Evolutionary conservation across 2,113 vertebrate species (phyloP), one percentile per base, ranked within the genome.

Genomic region (Chamaea fasciata): DNA sequence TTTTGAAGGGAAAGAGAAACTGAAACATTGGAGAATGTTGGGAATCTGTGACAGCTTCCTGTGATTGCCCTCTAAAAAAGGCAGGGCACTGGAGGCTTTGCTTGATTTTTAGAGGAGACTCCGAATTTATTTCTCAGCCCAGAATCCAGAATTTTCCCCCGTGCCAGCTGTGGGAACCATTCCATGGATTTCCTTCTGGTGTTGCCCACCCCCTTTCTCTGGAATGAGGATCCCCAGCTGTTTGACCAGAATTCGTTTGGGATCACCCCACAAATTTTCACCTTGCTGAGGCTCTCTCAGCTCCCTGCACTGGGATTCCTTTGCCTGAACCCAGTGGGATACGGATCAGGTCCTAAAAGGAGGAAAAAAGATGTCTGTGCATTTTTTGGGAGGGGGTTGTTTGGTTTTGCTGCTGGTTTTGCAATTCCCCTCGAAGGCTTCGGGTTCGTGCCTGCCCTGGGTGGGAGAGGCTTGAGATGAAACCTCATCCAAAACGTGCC

Each of bases 1-100:
- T 59, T 90, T 23, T 64, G 52, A 82, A 71, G 26, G 68, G 63
- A 92, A 94, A 92, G 49, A 95, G 81, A 92, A 95, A 89, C 46
- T n/a, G 42, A 91, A 94, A 84, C 64, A 28, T 2, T 39, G 69
- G 81, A 87, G 39, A 81, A 84, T 23, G 33, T 35, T 75, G 74
- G 81, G 79, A 76, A 82, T 94, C 53, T 71, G 81, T 62, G 90
- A 79, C 39, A 79, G 78, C 46, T 76, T 91, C 63, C 73, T 18
- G 0, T 37, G 73, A 44, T 27, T 18, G 8, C 33, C 53, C 73
- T 52, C 37, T 37, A 22, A 22, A 52, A 37, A 37, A 12, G 9
- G 27, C 71, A 68, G 53, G 13, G 21, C 33, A 18, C 53, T 68
- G 63, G 20, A 22, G 91, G 46, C 20, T 79, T 92, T 1, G 3